These are phyloP conservation scores for Callionymus lyra DNA, from an alignment of 2,113 vertebrate species.

Conservation along the genomic window DNA sequence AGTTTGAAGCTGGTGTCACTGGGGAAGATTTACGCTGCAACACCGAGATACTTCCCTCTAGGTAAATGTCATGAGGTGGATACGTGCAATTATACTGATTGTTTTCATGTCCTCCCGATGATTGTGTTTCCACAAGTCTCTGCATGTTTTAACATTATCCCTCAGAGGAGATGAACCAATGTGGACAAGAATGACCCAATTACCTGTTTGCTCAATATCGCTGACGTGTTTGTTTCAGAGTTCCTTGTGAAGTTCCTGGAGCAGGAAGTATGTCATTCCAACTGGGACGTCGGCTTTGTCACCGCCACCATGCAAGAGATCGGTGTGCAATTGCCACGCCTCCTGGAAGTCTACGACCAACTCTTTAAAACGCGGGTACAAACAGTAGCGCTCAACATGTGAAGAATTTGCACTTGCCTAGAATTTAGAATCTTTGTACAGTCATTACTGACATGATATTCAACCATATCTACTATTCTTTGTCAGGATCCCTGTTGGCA, in stretches of 20 bases:
- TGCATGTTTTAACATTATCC: slow-evolving; percentile 33
- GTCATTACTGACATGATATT: not conserved
- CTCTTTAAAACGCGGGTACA: slow-evolving; percentile 87
- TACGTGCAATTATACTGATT: slow-evolving; percentile 13
- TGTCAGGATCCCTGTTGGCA: slow-evolving; percentile 89
- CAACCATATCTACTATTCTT: not conserved
- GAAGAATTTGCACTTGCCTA: too few relatives aligned
- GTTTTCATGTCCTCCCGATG: slow-evolving; percentile 4
- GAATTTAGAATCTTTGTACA: too few relatives aligned
- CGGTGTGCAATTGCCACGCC: slow-evolving; percentile 76
- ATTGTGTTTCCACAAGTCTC: too few relatives aligned
- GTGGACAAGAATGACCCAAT: too few relatives aligned
- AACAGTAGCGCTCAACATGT: not conserved
- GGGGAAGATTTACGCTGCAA: slow-evolving; percentile 88
- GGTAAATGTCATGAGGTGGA: slow-evolving; percentile 57
- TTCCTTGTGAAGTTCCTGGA: slow-evolving; percentile 90
- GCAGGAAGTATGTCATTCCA: slow-evolving; percentile 84
- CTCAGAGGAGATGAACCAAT: slow-evolving; percentile 8
- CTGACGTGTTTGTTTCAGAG: slow-evolving; percentile 56
- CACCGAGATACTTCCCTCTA: slow-evolving; percentile 92
- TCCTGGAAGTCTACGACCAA: slow-evolving; percentile 92
- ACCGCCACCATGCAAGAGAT: slow-evolving; percentile 91
- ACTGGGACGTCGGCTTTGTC: slow-evolving; percentile 91
- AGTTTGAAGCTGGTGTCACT: slow-evolving; percentile 87
- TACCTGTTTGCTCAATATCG: too few relatives aligned